Base-by-base conservation (phyloP, 2,797 vertebrate species). In the Sebastes oblongus region DNA sequence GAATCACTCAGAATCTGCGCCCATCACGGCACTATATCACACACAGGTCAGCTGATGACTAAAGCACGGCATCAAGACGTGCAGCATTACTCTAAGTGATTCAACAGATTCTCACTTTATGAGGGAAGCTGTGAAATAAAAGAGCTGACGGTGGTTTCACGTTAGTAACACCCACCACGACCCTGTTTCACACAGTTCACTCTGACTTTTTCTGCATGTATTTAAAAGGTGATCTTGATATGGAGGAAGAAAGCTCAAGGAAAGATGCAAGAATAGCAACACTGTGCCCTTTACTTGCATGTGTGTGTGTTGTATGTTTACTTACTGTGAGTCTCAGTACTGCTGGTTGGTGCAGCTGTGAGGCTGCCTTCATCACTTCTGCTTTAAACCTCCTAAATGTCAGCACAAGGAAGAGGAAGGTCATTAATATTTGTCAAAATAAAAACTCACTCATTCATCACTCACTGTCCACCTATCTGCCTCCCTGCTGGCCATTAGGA, bases 111-210 rank as follows among this genome's bases (percentile, higher is more conserved):
- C 42, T 77, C 81, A 74, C 66, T 20, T 73, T 58, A 59, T 20
- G 62, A 78, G 59, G 25, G 62, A 86, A 89, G 73, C 88, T 83
- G 89, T 85, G 86, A 90, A 85, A 8, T 55, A 7, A 73, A 72
- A 65, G 66, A 77, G 77, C 59, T 66, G 0, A 25, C n/a, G 9
- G 27, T 50, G 50, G 22, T 78, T 67, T 39, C 24, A 13, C 4
- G 8, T 1, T 25, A 68, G 62, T 67, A 72, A 84, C 77, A 77
- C 66, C 65, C 55, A 42, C 1, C 2, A 3, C 34, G 81, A 80
- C 72, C 83, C 18, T 0, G 8, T 75, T 84, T 84, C 46, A 61
- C 61, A 42, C 12, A 34, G 36, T 39, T n/a, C 52, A 29, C 22
- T 6, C 14, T 8, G 46, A 56, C 20, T 27, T 61, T 18, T 27